These are phyloP conservation scores for Potamilus streckersoni DNA, from an alignment of 1,140 invertebrate genomes.

Conservation along the genomic window DNA sequence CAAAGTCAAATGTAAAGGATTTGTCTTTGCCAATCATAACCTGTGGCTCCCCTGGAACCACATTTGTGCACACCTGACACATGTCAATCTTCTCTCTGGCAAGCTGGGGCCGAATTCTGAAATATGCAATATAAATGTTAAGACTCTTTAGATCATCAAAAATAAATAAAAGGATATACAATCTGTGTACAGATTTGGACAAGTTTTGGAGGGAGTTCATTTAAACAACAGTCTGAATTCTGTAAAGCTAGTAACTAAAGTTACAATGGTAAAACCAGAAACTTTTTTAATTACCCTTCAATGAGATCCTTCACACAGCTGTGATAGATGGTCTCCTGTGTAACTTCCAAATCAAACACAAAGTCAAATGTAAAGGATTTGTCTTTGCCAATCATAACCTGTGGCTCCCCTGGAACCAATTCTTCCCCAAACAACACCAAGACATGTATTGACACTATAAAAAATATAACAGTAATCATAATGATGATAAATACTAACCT, in stretches of 20 bases:
- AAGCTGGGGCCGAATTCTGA: conserved; percentile 93
- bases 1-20: conserved; percentile 90
- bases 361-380: conserved; percentile 90
- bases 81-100: conserved; percentile 93
- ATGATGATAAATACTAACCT: too few species aligned
- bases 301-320: conserved; percentile 81
- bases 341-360: conserved; percentile 80
- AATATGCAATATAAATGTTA: conserved; percentile 47
- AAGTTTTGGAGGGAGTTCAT: neutral
- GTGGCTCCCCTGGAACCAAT: conserved; percentile 74
- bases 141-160: neutral
- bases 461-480: too few species aligned
- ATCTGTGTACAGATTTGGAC: too few species aligned
- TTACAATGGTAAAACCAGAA: too few species aligned
- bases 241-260: neutral
- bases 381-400: conserved; percentile 66
- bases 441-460: too few species aligned
- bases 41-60: conserved; percentile 82
- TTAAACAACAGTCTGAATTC: neutral
- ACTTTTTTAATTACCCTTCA: conserved; percentile 62
- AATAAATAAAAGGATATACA: neutral
- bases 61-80: conserved; percentile 91
- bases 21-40: conserved; percentile 71
- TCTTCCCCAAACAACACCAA: neutral
- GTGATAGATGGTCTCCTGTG: conserved; percentile 83